Evolutionary conservation across 2,888 invertebrate species (phyloP).

Genomic region (Rhagonycha lutea): DNA sequence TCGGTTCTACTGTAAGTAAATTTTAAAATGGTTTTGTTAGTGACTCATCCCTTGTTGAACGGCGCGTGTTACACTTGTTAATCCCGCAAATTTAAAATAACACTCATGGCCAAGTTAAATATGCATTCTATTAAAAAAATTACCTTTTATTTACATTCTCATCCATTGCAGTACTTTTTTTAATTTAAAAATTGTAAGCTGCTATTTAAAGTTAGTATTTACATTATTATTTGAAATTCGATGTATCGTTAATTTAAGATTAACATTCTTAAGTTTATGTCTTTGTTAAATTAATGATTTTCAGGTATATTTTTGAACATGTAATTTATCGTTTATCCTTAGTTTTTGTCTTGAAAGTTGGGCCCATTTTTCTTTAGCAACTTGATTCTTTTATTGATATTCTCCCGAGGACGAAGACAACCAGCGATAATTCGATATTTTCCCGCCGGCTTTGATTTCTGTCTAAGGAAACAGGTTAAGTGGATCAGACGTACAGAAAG

Average conservation of each 20-base stretch:
- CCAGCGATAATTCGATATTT: slow-evolving; percentile 40
- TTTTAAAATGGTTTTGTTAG: slow-evolving; percentile 36
- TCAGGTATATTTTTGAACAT: slow-evolving; percentile 19
- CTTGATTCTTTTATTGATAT: slow-evolving; percentile 30
- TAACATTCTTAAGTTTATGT: not conserved
- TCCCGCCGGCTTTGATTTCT: slow-evolving; percentile 37
- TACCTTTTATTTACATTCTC: not conserved
- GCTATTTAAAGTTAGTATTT: not conserved
- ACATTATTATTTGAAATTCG: not conserved
- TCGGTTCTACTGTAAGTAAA: slow-evolving; percentile 33
- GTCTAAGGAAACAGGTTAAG: slow-evolving; percentile 37
- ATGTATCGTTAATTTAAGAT: not conserved
- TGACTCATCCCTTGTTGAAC: slow-evolving; percentile 38
- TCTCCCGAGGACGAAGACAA: slow-evolving; percentile 30
- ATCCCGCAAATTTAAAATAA: slow-evolving; percentile 34
- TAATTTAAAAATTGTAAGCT: not conserved
- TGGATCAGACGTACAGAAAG: slow-evolving; percentile 36
- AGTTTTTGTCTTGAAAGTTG: slow-evolving; percentile 22
- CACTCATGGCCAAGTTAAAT: slow-evolving; percentile 7
- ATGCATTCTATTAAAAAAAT: not conserved
- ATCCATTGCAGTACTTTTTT: not conserved
- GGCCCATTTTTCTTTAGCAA: slow-evolving; percentile 24
- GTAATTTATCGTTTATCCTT: slow-evolving; percentile 25
- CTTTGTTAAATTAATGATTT: not conserved
- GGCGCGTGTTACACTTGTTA: slow-evolving; percentile 37